phyloP scores from a whole-genome alignment of 2,888 invertebrate species.

The Drosophila helvetica region DNA sequence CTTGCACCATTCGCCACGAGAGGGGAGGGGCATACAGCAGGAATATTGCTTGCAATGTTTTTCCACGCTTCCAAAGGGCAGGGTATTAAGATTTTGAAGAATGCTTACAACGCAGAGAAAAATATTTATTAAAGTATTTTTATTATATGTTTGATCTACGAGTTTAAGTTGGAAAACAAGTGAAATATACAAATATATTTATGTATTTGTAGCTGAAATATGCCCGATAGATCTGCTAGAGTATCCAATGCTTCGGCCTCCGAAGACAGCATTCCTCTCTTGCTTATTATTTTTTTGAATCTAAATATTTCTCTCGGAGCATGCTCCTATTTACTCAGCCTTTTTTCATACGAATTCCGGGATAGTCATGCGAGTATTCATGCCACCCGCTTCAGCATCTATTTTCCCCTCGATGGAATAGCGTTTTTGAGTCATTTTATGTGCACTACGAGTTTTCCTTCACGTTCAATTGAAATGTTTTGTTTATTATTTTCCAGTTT shows the following conservation, averaged over 20 bases:
- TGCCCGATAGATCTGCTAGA: neutral
- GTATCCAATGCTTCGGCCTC: neutral
- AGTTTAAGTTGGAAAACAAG: neutral
- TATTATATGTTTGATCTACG: no score
- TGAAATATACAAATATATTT: no score
- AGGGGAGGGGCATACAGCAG: neutral
- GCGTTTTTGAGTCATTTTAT: slow-evolving; percentile 66
- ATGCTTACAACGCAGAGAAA: no score
- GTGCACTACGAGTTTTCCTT: slow-evolving; percentile 72
- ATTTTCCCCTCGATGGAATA: slow-evolving; percentile 22
- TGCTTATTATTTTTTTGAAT: slow-evolving; percentile 34
- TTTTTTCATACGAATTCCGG: slow-evolving; percentile 65
- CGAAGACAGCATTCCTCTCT: neutral
- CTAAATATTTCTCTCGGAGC: slow-evolving; percentile 38
- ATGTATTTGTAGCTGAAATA: no score
- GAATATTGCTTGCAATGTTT: slow-evolving; percentile 27
- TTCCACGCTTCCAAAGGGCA: slow-evolving; percentile 18
- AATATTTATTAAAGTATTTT: no score
- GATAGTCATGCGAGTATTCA: slow-evolving; percentile 14
- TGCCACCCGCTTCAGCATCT: slow-evolving; percentile 12
- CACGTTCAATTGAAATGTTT: slow-evolving; percentile 78
- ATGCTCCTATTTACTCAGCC: slow-evolving; percentile 59
- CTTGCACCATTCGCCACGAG: slow-evolving; percentile 29
- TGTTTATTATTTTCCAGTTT: slow-evolving; percentile 77
- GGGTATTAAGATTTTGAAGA: neutral